Percentiles rank a stretch among this genome's conserved stretches.
phyloP scores from a whole-genome alignment of 2,888 invertebrate genomes.

The Drosophila eohydei region DNA sequence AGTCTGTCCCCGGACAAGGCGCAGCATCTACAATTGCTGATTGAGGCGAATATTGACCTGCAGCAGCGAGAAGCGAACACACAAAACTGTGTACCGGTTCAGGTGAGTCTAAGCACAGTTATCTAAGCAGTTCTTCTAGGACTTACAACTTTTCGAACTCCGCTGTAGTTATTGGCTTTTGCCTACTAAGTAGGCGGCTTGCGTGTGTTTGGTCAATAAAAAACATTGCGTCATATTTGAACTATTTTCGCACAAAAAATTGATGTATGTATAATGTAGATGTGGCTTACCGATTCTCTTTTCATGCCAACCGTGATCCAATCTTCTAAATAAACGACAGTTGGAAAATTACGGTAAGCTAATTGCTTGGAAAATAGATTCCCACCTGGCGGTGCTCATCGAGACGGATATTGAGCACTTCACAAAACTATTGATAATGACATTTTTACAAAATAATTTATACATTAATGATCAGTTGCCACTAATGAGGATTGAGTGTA shows the following conservation, averaged over 20 bases:
- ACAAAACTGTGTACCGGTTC: slow-evolving; percentile 51
- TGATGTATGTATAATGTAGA: slow-evolving; percentile 3
- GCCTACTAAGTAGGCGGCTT: not conserved
- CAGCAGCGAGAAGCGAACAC: slow-evolving; percentile 45
- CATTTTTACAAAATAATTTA: slow-evolving; percentile 90
- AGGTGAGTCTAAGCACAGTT: slow-evolving; percentile 62
- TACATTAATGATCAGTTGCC: slow-evolving; percentile 91
- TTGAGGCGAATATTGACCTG: slow-evolving; percentile 82
- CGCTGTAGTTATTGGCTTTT: not conserved
- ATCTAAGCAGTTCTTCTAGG: not conserved
- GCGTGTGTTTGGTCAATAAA: slow-evolving; percentile 40
- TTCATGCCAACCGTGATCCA: slow-evolving; percentile 32
- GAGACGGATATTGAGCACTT: slow-evolving; percentile 92
- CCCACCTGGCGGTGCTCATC: slow-evolving; percentile 90
- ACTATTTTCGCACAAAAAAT: not conserved
- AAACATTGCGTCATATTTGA: slow-evolving; percentile 32
- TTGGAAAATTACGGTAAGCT: slow-evolving; percentile 92
- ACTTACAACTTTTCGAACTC: no score
- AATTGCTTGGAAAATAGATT: slow-evolving; percentile 92
- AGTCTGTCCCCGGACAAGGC: slow-evolving; percentile 47
- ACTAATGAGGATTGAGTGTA: slow-evolving; percentile 92
- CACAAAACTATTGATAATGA: slow-evolving; percentile 88
- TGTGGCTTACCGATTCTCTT: slow-evolving; percentile 18
- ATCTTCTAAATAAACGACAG: slow-evolving; percentile 83
- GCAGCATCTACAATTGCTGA: slow-evolving; percentile 77